Evolutionary conservation across 2,888 invertebrate genomes (phyloP).

Genomic region (Hetaerina titia): DNA sequence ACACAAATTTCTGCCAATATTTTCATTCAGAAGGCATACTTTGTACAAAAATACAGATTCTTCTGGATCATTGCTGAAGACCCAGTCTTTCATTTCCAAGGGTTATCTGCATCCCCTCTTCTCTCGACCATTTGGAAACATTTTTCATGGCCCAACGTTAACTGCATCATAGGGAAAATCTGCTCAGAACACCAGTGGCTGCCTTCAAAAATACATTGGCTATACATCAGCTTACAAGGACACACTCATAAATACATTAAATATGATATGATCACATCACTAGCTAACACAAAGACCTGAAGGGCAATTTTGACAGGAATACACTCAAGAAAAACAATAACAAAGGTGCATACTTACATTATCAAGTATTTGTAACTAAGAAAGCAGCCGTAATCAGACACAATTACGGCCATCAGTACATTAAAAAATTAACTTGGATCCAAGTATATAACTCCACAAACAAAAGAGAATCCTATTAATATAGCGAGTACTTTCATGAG

Average conservation of each 20-base stretch:
- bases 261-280: background rate
- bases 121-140: no score
- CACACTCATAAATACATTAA: no score
- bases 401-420: background rate
- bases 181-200: background rate
- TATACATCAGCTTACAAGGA: no score
- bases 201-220: background rate
- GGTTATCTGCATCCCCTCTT: no score
- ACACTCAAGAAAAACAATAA: background rate
- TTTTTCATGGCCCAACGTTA: no score
- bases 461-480: conserved; percentile 74
- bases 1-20: no score
- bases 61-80: no score
- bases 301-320: background rate
- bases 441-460: conserved; percentile 74
- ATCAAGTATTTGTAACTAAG: background rate
- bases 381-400: background rate
- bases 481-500: conserved; percentile 75
- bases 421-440: conserved; percentile 69
- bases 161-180: no score
- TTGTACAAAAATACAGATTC: no score
- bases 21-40: no score
- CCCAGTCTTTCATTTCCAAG: no score
- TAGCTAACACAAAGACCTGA: background rate
- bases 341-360: background rate